Percentiles rank a stretch among this genome's conserved stretches.
phyloP scores from a whole-genome alignment of 2,113 vertebrate species.

The Agapornis roseicollis region DNA sequence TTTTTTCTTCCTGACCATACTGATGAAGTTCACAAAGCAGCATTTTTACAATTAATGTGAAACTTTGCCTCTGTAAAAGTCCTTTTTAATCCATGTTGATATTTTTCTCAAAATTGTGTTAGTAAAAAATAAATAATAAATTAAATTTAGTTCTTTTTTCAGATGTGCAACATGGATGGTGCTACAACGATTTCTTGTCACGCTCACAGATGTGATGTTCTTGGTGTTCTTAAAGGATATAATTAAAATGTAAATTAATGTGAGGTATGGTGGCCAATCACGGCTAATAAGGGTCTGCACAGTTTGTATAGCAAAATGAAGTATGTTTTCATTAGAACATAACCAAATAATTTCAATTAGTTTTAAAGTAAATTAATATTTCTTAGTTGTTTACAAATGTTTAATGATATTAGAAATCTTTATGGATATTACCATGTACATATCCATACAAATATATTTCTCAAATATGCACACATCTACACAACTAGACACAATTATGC shows the following conservation, averaged over 20 bases:
- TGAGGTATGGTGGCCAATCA: neutral
- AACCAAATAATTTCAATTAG: neutral
- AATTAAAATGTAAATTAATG: conserved; percentile 2
- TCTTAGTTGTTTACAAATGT: neutral
- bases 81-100: neutral
- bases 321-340: neutral
- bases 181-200: neutral
- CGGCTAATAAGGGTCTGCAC: neutral
- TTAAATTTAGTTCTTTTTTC: neutral
- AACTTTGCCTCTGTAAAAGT: neutral
- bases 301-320: neutral
- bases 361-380: neutral
- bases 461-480: neutral
- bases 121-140: neutral
- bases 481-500: neutral
- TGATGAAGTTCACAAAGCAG: neutral
- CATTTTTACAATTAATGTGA: neutral
- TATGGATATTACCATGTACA: neutral
- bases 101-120: neutral
- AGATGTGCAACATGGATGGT: neutral
- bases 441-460: neutral
- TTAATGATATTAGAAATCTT: neutral
- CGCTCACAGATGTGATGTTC: neutral
- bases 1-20: neutral
- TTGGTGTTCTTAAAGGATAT: neutral